Base-by-base conservation (phyloP, 2,888 invertebrate genomes). In the Hirtodrosophila cameraria region DNA sequence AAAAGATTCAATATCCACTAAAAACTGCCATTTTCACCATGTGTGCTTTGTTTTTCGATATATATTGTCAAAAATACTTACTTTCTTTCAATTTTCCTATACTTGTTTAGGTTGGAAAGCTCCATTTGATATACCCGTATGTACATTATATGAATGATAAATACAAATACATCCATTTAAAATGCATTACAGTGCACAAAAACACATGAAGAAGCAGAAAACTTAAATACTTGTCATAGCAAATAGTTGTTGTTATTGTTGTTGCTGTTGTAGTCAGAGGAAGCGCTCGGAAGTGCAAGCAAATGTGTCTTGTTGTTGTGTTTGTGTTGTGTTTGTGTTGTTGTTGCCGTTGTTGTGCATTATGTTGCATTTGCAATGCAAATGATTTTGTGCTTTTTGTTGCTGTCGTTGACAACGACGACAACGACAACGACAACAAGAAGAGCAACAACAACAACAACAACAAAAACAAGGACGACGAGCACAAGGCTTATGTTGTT, bases 311-410 rank as follows among this genome's bases (percentile, higher is more conserved):
- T 25, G n/a, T n/a, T 46, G 69, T 43, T 60, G 33, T 50, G 54
- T 55, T 48, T 57, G 52, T 46, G 55, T 67, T 23, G 23, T 23
- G 23, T 46, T 33, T 15, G 25, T 46, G 35, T 41, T 55, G 57
- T 42, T 62, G 57, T 52, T 74, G 63, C 49, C 72, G 62, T 54
- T 64, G 50, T 31, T 66, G 54, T 63, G 80, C 86, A 80, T 80
- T 78, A 77, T 77, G 77, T 82, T 77, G 79, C 77, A 77, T 77
- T 77, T 77, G 77, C 82, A 77, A 52, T 78, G 74, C 69, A 78
- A 77, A 81, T 84, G 63, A 65, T 63, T 81, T 80, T 79, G 86
- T 75, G 68, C 76, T 71, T 82, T 84, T 82, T 85, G 72, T 84
- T 81, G 78, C 71, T 75, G 61, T 71, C 85, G 78, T 84, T 74